Percentiles rank a stretch among this genome's conserved stretches.
Conservation (phyloP, 2,888 invertebrate genomes). For the Tetragonula carbonaria region DNA sequence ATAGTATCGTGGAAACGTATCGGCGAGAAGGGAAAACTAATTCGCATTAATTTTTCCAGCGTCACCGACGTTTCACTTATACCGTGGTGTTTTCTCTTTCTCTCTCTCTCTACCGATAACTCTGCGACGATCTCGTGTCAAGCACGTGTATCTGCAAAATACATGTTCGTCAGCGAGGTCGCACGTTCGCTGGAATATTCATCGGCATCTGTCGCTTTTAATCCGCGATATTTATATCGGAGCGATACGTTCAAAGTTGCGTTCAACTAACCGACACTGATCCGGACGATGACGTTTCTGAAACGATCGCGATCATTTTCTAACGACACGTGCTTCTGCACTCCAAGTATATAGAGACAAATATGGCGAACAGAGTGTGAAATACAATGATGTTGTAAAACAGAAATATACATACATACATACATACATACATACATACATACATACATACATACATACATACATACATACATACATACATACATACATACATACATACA, state of each 20-base stretch:
- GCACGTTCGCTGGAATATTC: not conserved
- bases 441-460: too few relatives aligned
- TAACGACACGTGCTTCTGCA: not conserved
- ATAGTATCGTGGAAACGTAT: slow-evolving; percentile 19
- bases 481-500: too few relatives aligned
- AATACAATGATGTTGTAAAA: too few relatives aligned
- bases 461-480: too few relatives aligned
- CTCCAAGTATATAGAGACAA: not conserved
- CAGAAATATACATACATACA: not conserved
- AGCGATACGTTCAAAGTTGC: not conserved
- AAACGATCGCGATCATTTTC: not conserved
- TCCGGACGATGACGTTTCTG: not conserved
- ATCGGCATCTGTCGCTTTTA: not conserved
- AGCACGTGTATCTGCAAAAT: not conserved
- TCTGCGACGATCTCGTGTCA: not conserved
- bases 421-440: too few relatives aligned
- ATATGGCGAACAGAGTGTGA: too few relatives aligned
- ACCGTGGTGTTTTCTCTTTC: not conserved
- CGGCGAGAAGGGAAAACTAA: slow-evolving; percentile 19
- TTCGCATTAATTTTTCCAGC: slow-evolving; percentile 23
- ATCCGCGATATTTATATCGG: not conserved
- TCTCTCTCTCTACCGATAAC: not conserved
- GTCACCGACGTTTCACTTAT: not conserved
- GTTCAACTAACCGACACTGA: not conserved
- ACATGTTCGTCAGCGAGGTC: slow-evolving; percentile 4